Base-by-base conservation (phyloP, 2,888 invertebrate genomes). In the Lasius fuliginosus region DNA sequence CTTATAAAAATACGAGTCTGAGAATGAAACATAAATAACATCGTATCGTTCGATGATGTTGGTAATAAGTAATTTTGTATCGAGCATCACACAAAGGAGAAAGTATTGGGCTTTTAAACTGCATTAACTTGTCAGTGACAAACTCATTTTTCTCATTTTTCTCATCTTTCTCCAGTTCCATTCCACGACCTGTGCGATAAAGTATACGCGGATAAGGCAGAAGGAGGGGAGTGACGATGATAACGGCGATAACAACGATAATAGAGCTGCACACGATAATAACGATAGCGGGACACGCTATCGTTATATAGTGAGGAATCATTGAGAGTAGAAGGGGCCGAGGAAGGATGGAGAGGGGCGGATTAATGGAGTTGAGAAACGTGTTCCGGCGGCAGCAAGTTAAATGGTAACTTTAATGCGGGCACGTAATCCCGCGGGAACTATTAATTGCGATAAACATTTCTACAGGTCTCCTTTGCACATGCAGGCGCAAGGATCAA, bases 281-380 rank as follows among this genome's bases (percentile, higher is more conserved):
- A 79, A 75, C 68, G 82, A 85, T 83, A 81, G 76, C 42, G 69
- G 68, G 68, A 67, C 64, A 62, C 67, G 84, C 86, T 83, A 77
- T 60, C 67, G 84, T 87, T 83, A 77, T 60, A 75, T 81, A 64
- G 15, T 81, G 74, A 67, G 58, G 73, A 84, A 62, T 83, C 73
- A 77, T 65, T 49, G 84, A 65, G 58, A 73, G n/a, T 18, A 11
- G 40, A 23, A 27, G 23, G 71, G 18, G 9, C 4, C 49, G 30
- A 49, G 64, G 12, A 46, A 42, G 40, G 33, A 53, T 18, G 30
- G 53, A 58, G 58, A 18, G n/a, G 8, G 36, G 69, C 67, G 83
- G 85, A 85, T 85, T 85, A 85, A 85, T 85, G 85, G 83, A 85
- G 58, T 83, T 75, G 69, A 76, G 73, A 75, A 85, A 85, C 85